These are phyloP conservation scores for Melipona beecheii DNA, from an alignment of 2,888 invertebrate species.

Conservation along the genomic window DNA sequence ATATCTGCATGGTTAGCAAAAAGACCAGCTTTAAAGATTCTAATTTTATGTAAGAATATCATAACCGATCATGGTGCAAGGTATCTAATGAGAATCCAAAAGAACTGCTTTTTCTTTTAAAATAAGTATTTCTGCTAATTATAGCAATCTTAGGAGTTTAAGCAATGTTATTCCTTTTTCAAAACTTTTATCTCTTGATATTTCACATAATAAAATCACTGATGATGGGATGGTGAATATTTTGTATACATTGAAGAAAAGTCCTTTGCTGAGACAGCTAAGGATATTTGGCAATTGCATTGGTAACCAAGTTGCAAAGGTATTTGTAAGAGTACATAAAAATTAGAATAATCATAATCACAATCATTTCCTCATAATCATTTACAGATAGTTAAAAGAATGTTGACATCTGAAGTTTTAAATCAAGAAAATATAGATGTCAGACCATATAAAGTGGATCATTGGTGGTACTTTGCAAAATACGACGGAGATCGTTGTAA, in stretches of 20 bases:
- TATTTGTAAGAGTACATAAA: constrained; percentile 55
- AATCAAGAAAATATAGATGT: constrained; percentile 84
- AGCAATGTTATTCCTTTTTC: constrained; percentile 86
- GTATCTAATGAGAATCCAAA: constrained; percentile 66
- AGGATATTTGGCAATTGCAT: constrained; percentile 84
- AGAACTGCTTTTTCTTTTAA: neutral
- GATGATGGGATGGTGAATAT: constrained; percentile 86
- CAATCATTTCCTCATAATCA: neutral
- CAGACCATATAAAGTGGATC: constrained; percentile 83
- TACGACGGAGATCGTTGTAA: constrained; percentile 85
- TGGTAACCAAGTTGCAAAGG: constrained; percentile 78
- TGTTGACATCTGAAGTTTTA: constrained; percentile 82
- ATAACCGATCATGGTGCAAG: constrained; percentile 86
- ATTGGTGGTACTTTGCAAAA: constrained; percentile 80
- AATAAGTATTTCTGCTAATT: neutral
- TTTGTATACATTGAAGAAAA: constrained; percentile 86
- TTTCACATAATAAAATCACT: constrained; percentile 86
- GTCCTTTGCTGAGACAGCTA: constrained; percentile 82
- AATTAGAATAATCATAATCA: neutral
- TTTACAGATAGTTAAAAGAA: constrained; percentile 81
- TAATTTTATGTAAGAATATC: constrained; percentile 86
- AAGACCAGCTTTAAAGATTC: constrained; percentile 84
- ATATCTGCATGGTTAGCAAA: constrained; percentile 85
- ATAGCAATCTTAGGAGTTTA: constrained; percentile 82
- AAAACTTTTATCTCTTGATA: constrained; percentile 86